Conservation (phyloP, 2,888 invertebrate species). For the Eristalis arbustorum region DNA sequence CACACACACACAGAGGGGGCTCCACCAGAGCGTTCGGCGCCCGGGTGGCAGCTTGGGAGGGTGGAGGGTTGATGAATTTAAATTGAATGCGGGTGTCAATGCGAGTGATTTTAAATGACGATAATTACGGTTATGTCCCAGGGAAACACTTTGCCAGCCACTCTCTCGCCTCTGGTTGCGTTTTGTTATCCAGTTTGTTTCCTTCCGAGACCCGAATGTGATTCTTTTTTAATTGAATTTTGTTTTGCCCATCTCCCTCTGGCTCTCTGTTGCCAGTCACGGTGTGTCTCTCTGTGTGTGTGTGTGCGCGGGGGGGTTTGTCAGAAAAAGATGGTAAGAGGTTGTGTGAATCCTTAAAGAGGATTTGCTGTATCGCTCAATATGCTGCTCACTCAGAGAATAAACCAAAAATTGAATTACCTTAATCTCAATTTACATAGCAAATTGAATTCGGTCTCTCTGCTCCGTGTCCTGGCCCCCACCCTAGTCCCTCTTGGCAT, state of each 20-base stretch:
- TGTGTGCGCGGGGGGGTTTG: too few species aligned
- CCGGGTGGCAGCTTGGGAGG: neutral
- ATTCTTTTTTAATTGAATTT: slow-evolving; percentile 34
- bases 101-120: slow-evolving; percentile 68
- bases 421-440: slow-evolving; percentile 68
- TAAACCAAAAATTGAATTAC: slow-evolving; percentile 68
- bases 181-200: neutral
- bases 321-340: neutral
- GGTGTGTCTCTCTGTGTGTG: too few species aligned
- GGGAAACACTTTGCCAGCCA: neutral
- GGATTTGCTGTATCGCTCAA: slow-evolving; percentile 58
- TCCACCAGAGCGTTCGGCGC: neutral
- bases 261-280: too few species aligned
- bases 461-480: neutral
- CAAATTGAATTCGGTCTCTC: slow-evolving; percentile 55
- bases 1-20: too few species aligned
- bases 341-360: slow-evolving; percentile 2
- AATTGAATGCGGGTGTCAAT: slow-evolving; percentile 65
- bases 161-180: neutral
- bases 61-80: slow-evolving; percentile 44
- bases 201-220: neutral
- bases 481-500: neutral
- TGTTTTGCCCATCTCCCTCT: neutral
- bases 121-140: slow-evolving; percentile 56
- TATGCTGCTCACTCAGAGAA: slow-evolving; percentile 63